Percentiles rank a stretch among this genome's conserved stretches.
phyloP scores from a whole-genome alignment of 1,140 invertebrate species.

The Sycobia sp. region DNA sequence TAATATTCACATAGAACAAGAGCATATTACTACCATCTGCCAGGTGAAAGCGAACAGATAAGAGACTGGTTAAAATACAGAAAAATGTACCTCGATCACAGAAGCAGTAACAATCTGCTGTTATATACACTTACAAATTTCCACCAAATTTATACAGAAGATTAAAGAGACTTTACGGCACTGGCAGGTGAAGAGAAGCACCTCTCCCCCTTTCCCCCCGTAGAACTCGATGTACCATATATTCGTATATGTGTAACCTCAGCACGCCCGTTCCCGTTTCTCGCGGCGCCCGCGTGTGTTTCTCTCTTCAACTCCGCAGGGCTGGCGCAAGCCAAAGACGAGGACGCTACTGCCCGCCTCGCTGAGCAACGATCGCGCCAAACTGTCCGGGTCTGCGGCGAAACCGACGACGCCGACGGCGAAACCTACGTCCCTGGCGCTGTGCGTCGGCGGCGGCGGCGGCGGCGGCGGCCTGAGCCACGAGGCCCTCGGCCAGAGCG shows the following conservation, averaged over 20 bases:
- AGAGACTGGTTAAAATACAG: too few relatives aligned
- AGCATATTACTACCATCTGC: too few relatives aligned
- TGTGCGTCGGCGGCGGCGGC: too few relatives aligned
- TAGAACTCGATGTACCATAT: not conserved
- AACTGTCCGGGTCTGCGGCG: not conserved
- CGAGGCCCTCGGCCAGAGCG: slow-evolving; percentile 58
- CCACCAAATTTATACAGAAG: too few relatives aligned
- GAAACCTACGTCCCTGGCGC: slow-evolving; percentile 51
- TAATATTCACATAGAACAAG: too few relatives aligned
- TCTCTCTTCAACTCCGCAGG: slow-evolving; percentile 60
- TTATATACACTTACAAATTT: too few relatives aligned
- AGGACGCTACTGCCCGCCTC: slow-evolving; percentile 70
- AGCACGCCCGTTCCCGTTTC: not conserved
- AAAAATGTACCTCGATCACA: too few relatives aligned
- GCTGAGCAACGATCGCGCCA: not conserved
- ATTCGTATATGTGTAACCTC: slow-evolving; percentile 1
- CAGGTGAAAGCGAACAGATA: too few relatives aligned
- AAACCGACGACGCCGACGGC: slow-evolving; percentile 13
- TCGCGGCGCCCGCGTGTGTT: too few relatives aligned
- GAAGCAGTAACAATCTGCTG: too few relatives aligned
- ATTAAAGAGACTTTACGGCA: not conserved
- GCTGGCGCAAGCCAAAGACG: slow-evolving; percentile 77
- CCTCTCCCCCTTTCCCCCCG: too few relatives aligned
- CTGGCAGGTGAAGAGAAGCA: not conserved
- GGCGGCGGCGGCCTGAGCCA: slow-evolving; percentile 37